Evolutionary conservation across 2,888 invertebrate species (phyloP), one percentile per base, ranked within the genome.

Genomic region (Pherbina coryleti): DNA sequence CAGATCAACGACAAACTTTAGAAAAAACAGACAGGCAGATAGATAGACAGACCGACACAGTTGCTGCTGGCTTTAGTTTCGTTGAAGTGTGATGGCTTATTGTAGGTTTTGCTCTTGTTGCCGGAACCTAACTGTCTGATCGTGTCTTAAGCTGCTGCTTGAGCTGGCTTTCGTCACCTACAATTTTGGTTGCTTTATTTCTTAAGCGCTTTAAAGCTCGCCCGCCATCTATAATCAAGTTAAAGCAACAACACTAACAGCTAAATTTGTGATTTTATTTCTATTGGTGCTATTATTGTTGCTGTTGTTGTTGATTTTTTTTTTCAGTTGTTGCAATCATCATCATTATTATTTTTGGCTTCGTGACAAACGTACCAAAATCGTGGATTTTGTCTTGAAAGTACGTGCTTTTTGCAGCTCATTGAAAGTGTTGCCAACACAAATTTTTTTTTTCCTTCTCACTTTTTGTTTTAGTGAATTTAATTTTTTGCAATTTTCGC

Each of bases 281-380:
- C 44, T 44, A 44, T 44, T 44, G 9, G 2, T 44, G 44, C 5
- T 37, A 7, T 37, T 7, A 37, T 37, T 37, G 5, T 9, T 55
- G 55, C 19, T 22, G 14, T 44, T 60, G 28, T 25, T 3, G 25
- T 22, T 8, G 7, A 25, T 60, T 19, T 60, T 34, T 66, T 34
- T 28, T 66, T 19, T 19, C 19, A 66, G 19, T 66, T 34, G 19
- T n/a, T 66, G 31, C 34, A n/a, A 67, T 49, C 9, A 55, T 53
- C 14, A 22, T 67, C 37, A 37, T 66, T 37, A 11, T 71, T 55
- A 5, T 31, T 71, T 72, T 72, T 72, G 37, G 57, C 72, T 37
- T 72, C 72, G 72, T 72, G 72, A 72, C 72, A 57, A 72, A 72
- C 19, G 34, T 34, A 57, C 57, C 17, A 60, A 72, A 60, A 60